Base-by-base conservation (phyloP, 2,113 vertebrate genomes). In the Spheniscus mendiculus region DNA sequence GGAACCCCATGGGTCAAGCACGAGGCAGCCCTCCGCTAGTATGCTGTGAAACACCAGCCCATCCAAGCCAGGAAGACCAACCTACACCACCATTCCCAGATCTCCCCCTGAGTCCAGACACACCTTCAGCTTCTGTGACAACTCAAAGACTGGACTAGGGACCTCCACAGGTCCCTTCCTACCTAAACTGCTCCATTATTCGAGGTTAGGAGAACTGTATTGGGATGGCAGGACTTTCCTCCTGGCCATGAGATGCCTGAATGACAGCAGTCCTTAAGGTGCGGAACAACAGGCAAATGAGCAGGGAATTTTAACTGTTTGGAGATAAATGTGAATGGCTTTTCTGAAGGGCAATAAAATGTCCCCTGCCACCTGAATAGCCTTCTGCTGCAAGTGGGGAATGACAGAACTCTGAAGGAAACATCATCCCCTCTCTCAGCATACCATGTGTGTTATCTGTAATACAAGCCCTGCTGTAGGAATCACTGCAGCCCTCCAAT, bases 371-470 rank as follows among this genome's bases (percentile, higher is more conserved):
- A 58, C 30, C 19, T 18, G 34, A 59, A 66, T 16, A 66, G n/a
- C 50, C 56, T 76, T 34, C 85, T 70, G 55, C 18, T 65, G 56
- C 81, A 90, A 59, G 23, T 0, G 14, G 56, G 26, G 22, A 70
- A 22, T 8, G 13, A 40, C 5, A 25, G 59, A 26, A 12, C 47
- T 25, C 52, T 16, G 32, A 42, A 90, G 42, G 65, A 78, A 70
- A 66, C 47, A 10, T 9, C 86, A 86, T 65, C 42, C 52, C 40
- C 25, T 42, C 47, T 36, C 72, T 16, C 40, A 72, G 25, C 40
- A 15, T 0, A 18, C 56, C 7, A 12, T 0, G 0, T 10, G 10
- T 34, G 40, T 22, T 34, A 5, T 0, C 29, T 47, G 21, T 8
- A 62, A 29, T 1, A 29, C 11, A 21, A 83, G 42, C 47, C 19